Evolutionary conservation across 2,113 vertebrate species (phyloP), one percentile per base, ranked within the genome.

Genomic region (Dicrurus megarhynchus): DNA sequence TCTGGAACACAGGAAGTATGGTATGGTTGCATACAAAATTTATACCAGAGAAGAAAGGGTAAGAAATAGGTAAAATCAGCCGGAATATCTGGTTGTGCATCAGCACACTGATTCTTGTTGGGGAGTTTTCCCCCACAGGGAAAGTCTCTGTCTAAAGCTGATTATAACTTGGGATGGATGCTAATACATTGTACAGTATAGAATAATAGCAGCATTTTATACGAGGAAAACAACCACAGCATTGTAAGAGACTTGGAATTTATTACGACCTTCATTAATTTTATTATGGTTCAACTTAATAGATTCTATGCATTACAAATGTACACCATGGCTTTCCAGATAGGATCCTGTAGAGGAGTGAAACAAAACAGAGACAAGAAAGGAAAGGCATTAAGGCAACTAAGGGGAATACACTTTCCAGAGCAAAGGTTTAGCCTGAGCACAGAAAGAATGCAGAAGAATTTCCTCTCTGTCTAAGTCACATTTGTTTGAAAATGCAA

Each of bases 161-260:
- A 64, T 87, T 76, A 56, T 37, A 64, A 32, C 7, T 76, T 91
- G 75, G 13, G 20, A 71, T 52, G 26, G 20, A 22, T 28, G 14
- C 7, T 61, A 67, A 28, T 17, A 67, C 11, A 18, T 7, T 41
- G 19, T 56, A 60, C 20, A 37, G 26, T 16, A 47, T 41, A 59
- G 94, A 78, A 78, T 17, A 89, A 59, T 6, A 67, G 4, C 13
- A 82, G 55, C 12, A 47, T 50, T 93, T 68, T 64, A 52, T 56
- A 79, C 0, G 3, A 67, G 27, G 4, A 7, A 68, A 37, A 77
- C 55, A 60, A 0, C 1, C 0, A 19, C n/a, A 49, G 6, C 7
- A 30, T 8, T 24, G 5, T 50, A 57, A 53, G 41, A 82, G 46
- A 49, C 4, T 33, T 65, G 13, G 8, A 44, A 91, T 69, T 75